A percentile compares a stretch with the other conserved stretches of the same genome.
These are phyloP conservation scores for Elephas maximus DNA, from an alignment of 2,113 vertebrate genomes.

Conservation along the genomic window DNA sequence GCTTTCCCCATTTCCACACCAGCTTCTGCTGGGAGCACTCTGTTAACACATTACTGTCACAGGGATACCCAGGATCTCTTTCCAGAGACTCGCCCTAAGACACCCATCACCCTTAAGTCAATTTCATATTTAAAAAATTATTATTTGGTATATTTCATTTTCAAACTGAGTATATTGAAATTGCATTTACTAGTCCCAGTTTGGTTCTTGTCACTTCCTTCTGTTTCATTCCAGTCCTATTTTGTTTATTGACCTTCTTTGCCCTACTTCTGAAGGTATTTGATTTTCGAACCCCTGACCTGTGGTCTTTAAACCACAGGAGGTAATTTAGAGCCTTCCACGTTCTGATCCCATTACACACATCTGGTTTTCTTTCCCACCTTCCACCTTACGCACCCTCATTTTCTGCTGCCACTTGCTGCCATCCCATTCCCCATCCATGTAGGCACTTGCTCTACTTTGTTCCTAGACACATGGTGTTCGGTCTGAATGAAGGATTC, in stretches of 20 bases:
- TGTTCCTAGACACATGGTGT: too few species aligned
- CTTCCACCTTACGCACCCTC: neutral
- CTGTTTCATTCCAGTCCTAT: neutral
- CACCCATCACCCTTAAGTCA: neutral
- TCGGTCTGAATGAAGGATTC: neutral
- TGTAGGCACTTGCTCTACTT: neutral
- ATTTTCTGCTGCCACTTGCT: neutral
- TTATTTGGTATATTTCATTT: neutral
- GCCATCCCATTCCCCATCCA: neutral
- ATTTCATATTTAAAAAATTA: neutral
- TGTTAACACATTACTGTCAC: neutral
- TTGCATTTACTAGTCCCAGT: neutral
- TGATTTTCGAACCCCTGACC: neutral
- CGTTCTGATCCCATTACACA: neutral
- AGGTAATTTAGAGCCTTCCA: neutral
- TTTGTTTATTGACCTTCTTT: neutral
- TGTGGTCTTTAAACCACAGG: neutral
- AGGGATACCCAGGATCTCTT: neutral
- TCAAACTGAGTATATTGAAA: neutral
- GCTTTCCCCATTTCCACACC: too few species aligned
- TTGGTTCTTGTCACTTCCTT: neutral
- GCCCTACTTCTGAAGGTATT: neutral
- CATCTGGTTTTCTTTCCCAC: neutral
- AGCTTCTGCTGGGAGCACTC: neutral
- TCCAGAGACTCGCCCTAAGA: neutral